Evolutionary conservation across 2,888 invertebrate genomes (phyloP), one percentile per base, ranked within the genome.

Genomic region (Plagodis dolabraria): DNA sequence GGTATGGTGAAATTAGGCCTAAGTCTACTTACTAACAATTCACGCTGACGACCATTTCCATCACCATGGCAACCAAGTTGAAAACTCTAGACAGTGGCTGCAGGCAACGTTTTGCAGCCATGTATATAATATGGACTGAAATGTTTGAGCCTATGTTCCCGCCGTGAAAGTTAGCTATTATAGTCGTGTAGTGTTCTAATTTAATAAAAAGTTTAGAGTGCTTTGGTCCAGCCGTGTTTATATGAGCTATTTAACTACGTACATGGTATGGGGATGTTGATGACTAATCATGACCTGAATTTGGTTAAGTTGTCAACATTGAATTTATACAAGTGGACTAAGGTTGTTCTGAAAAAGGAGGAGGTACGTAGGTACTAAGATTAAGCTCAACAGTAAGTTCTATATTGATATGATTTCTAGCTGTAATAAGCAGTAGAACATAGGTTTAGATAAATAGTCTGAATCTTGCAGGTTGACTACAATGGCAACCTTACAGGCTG

Each of bases 71-170:
- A 81, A 89, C 90, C 47, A 47, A 52, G 63, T 71, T 77, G 72
- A 81, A 83, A 83, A 83, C 60, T 60, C 33, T 38, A 12, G 10
- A 48, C 48, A 60, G 47, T 53, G 36, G 57, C 68, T 71, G 66
- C 65, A 75, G 77, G 75, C 65, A 64, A 69, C 63, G 68, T 68
- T 63, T 77, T 65, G 55, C 62, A 74, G 76, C 73, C 67, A 84
- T 83, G 86, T 72, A 68, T 71, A 68, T 77, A 72, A 48, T 63
- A 60, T 42, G 62, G 43, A 59, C 68, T 69, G 65, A 71, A 70
- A 76, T 79, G 70, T 77, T 79, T 63, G 76, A 77, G 60, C 67
- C 74, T 0, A 77, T 72, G 68, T 86, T 83, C 79, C 89, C 88
- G 58, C 85, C 87, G 57, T 87, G 79, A 84, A 63, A 60, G 45